Percentiles rank a stretch among this genome's conserved stretches.
Conservation (phyloP, 2,113 vertebrate genomes). For the Pantherophis guttatus region DNA sequence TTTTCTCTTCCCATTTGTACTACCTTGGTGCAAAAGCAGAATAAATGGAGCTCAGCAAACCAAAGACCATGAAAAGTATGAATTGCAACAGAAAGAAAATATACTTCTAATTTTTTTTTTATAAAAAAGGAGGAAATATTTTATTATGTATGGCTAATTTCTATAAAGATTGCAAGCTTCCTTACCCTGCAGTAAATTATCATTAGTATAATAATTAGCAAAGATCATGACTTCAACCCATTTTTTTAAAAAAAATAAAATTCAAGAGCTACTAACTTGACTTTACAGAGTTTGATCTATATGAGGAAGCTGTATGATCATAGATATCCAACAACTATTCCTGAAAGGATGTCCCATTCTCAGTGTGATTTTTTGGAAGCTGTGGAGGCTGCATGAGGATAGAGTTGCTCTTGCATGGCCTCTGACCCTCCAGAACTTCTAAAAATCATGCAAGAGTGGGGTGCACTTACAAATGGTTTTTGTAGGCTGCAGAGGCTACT, state of each 20-base stretch:
- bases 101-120: background rate
- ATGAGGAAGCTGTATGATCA: background rate
- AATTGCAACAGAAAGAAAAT: background rate
- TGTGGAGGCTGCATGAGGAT: background rate
- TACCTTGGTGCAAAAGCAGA: conserved; percentile 3
- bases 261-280: background rate
- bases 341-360: background rate
- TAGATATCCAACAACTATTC: background rate
- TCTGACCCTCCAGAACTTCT: background rate
- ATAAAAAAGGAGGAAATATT: background rate
- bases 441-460: background rate
- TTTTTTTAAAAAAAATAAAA: background rate
- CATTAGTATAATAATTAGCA: background rate
- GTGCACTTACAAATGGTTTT: background rate
- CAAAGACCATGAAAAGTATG: background rate
- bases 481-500: background rate
- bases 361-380: background rate
- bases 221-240: background rate
- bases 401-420: background rate
- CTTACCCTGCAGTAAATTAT: no score
- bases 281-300: background rate
- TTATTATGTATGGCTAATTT: background rate
- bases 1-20: background rate
- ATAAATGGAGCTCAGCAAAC: background rate
- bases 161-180: background rate